phyloP scores from a whole-genome alignment of 64 coral and sea anemone genomes.

The Trachythela sp. region DNA sequence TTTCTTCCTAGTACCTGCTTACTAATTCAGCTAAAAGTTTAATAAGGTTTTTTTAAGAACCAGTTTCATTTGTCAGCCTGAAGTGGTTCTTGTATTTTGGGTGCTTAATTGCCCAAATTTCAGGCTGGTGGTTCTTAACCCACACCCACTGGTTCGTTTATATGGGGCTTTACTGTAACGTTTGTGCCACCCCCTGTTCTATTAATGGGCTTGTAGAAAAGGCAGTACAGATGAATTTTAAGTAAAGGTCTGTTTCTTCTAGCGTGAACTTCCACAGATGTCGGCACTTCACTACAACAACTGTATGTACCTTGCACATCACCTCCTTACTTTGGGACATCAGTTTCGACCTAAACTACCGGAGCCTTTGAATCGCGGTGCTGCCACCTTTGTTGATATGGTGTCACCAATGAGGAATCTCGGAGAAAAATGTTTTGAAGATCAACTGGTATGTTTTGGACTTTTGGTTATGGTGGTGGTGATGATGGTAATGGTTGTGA shows the following conservation, averaged over 20 bases:
- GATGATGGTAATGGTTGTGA: neutral
- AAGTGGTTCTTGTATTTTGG: no score
- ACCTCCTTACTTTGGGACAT: slow-evolving; percentile 82
- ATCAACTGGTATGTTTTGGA: slow-evolving; percentile 66
- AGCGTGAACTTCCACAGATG: slow-evolving; percentile 72
- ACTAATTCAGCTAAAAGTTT: no score
- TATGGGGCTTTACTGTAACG: no score
- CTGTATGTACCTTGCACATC: slow-evolving; percentile 95
- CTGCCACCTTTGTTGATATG: slow-evolving; percentile 85
- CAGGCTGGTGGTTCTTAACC: no score
- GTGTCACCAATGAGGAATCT: slow-evolving; percentile 78
- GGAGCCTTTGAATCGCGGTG: slow-evolving; percentile 74
- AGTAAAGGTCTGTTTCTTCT: neutral
- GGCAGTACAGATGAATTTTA: neutral
- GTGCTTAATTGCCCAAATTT: no score
- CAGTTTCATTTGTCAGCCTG: no score
- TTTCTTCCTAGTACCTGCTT: no score
- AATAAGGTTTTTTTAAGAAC: no score
- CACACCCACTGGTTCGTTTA: no score
- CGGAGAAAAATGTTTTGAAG: slow-evolving; percentile 93
- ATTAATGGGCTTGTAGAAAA: no score
- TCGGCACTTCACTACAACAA: slow-evolving; percentile 93
- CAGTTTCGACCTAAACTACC: slow-evolving; percentile 85
- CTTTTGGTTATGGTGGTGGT: neutral
- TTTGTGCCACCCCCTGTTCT: no score